Base-by-base conservation (phyloP, 2,888 invertebrate genomes). In the Glaucopsyche alexis region DNA sequence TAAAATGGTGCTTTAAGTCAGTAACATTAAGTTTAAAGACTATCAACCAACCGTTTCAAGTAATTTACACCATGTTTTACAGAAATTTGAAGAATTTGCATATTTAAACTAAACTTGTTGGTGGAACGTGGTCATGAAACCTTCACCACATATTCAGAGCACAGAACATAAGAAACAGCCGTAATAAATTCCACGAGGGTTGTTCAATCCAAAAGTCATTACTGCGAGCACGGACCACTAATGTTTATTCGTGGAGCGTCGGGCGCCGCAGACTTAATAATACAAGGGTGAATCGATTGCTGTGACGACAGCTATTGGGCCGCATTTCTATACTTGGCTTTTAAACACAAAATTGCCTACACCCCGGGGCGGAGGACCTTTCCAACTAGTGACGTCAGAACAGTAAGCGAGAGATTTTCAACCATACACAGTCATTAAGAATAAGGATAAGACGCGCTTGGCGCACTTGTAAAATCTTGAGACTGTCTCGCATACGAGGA, bases 161-260 rank as follows among this genome's bases (percentile, higher is more conserved):
- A n/a, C 65, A 66, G 42, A 40, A 14, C 65, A 65, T 65, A n/a
- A 65, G 38, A 40, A 9, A 66, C 66, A 42, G n/a, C 13, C 19
- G 16, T 66, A 16, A 42, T 49, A 69, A 69, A 69, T 49, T 69
- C 16, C 47, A 69, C 47, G 19, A 78, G 77, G 79, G 81, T 79
- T 79, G 81, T 84, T 69, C 85, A 84, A 90, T 87, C 84, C 85
- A 84, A 87, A 86, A 87, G 83, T 86, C 83, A 89, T 91, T 87
- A 86, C 81, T 78, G 78, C 60, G 60, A 16, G 82, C 83, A 83
- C 80, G 78, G 80, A 77, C 79, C 79, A 75, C 80, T 84, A 85
- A 89, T 88, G 86, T 85, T 87, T 88, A 87, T 89, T 89, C 86
- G 83, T 86, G 83, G 82, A 86, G 81, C 81, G 81, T 84, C 84